phyloP scores from a whole-genome alignment of 2,113 vertebrate species.

The Dromaius novaehollandiae region DNA sequence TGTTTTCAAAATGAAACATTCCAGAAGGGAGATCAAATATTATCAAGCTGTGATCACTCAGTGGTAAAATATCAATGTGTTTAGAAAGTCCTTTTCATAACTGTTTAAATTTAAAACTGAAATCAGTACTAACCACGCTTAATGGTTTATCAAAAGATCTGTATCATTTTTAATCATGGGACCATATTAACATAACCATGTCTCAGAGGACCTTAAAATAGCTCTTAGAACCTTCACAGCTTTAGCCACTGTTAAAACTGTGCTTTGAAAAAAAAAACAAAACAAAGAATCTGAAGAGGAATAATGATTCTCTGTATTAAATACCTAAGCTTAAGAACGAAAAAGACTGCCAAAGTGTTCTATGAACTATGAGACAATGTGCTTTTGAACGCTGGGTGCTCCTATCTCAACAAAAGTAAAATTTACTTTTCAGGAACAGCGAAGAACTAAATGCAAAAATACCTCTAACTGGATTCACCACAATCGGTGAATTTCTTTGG shows the following conservation, averaged over 20 bases:
- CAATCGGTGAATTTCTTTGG: neutral
- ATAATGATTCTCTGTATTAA: neutral
- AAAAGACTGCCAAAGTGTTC: neutral
- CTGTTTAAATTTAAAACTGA: constrained; percentile 16
- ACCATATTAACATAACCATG: neutral
- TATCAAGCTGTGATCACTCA: neutral
- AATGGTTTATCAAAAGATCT: neutral
- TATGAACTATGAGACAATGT: rapidly evolving
- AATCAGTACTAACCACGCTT: neutral
- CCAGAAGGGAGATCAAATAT: constrained; percentile 27
- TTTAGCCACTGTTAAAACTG: neutral
- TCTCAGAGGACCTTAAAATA: neutral
- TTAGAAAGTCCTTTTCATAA: constrained; percentile 24
- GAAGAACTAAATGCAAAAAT: neutral
- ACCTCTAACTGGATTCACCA: neutral
- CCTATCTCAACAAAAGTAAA: neutral
- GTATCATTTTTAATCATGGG: neutral
- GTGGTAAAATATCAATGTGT: constrained; percentile 5
- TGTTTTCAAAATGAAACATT: constrained; percentile 34
- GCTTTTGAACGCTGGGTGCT: neutral
- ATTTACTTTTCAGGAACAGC: neutral
- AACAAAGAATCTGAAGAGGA: neutral
- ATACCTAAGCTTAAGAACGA: neutral
- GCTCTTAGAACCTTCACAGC: neutral
- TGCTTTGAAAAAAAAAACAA: neutral